Percentiles rank a stretch among this genome's conserved stretches.
Conservation (phyloP, 1,140 invertebrate species). For the Triops cancriformis region DNA sequence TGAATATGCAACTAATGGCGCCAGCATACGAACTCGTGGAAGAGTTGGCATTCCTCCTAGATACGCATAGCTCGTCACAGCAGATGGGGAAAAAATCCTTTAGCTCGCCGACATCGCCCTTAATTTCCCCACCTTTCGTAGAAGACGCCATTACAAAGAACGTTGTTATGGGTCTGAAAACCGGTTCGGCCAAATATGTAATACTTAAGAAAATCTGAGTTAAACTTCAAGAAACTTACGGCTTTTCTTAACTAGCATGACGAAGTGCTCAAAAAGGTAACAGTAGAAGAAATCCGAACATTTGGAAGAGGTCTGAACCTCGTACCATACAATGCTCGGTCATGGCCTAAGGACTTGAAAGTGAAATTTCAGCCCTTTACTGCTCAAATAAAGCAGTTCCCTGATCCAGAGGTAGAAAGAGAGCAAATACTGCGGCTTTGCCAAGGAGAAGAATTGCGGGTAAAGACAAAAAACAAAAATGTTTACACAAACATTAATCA, state of each 20-base stretch:
- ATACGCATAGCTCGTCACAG: background rate
- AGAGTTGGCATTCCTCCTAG: background rate
- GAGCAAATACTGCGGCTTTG: constrained; percentile 15
- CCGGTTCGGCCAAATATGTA: constrained; percentile 1
- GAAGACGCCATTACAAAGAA: background rate
- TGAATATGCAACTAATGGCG: background rate
- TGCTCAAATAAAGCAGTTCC: background rate
- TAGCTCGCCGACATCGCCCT: background rate
- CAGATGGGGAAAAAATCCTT: background rate
- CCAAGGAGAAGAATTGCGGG: background rate
- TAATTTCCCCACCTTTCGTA: background rate
- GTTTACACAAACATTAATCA: too few relatives aligned
- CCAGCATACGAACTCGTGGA: background rate
- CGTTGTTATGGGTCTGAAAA: background rate
- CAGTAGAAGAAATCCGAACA: background rate
- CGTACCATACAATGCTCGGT: constrained; percentile 3
- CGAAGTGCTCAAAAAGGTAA: background rate
- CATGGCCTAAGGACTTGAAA: background rate
- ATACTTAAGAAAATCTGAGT: background rate
- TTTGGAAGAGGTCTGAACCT: constrained; percentile 4
- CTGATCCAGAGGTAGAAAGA: constrained; percentile 11
- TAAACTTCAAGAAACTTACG: too few relatives aligned
- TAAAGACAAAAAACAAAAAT: constrained; percentile 17
- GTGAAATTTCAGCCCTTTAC: background rate
- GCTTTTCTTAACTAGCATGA: background rate